These are phyloP conservation scores for Thecocarcelia acutangulata DNA, from an alignment of 2,888 invertebrate species.

Conservation along the genomic window DNA sequence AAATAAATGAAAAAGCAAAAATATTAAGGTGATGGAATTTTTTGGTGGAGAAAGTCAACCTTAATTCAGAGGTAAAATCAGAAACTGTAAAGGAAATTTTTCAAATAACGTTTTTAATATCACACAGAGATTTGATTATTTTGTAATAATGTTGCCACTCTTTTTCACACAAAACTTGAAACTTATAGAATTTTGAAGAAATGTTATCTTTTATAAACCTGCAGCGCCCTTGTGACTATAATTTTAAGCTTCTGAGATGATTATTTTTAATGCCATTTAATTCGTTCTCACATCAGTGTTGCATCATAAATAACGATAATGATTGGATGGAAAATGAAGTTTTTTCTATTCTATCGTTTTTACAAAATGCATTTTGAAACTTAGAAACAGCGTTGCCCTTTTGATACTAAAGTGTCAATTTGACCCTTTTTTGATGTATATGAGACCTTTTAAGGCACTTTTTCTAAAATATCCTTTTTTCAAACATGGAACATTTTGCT, in stretches of 20 bases:
- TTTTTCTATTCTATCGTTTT: constrained; percentile 19
- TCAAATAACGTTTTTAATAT: too few relatives aligned
- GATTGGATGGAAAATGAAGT: constrained; percentile 35
- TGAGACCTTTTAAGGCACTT: too few relatives aligned
- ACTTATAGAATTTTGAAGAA: neutral
- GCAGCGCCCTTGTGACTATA: constrained; percentile 12
- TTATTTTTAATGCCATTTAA: constrained; percentile 37
- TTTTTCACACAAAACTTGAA: too few relatives aligned
- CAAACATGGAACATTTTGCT: too few relatives aligned
- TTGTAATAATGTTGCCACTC: too few relatives aligned
- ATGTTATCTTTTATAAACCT: neutral
- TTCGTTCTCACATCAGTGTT: constrained; percentile 61
- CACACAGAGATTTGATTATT: too few relatives aligned
- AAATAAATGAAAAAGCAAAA: neutral
- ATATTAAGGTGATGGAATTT: constrained; percentile 16
- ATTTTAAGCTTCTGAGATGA: constrained; percentile 26
- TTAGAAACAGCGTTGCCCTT: neutral
- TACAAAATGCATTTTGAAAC: neutral
- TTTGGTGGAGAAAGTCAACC: neutral
- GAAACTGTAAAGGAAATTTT: neutral
- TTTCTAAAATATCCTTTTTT: too few relatives aligned
- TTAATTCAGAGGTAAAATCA: too few relatives aligned
- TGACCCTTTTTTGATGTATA: too few relatives aligned
- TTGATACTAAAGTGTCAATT: too few relatives aligned
- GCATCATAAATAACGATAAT: constrained; percentile 62